Conservation (phyloP, 2,113 vertebrate species). For the Noturus placidus region DNA sequence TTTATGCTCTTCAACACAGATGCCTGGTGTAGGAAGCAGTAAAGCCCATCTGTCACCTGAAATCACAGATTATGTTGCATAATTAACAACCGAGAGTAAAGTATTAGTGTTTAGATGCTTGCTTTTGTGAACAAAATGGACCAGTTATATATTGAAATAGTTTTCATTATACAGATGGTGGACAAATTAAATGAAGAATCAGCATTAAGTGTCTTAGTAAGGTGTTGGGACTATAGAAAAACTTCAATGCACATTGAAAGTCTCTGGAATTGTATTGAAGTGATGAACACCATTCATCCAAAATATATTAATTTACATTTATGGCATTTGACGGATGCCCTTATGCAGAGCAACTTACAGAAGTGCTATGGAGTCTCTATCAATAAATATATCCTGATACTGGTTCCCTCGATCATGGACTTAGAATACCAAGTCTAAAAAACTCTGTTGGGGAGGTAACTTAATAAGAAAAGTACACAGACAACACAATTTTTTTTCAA, state of each 20-base stretch:
- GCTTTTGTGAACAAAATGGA: background rate
- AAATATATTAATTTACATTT: background rate
- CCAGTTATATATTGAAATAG: background rate
- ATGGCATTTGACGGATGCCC: no score
- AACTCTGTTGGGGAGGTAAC: no score
- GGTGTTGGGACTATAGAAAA: background rate
- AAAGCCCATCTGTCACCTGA: constrained; percentile 14
- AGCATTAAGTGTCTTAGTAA: background rate
- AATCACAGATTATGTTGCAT: constrained; percentile 8
- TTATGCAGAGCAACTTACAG: no score
- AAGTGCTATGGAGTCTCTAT: no score
- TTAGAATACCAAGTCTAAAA: no score
- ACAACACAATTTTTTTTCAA: no score
- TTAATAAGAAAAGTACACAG: no score
- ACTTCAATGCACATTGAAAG: background rate
- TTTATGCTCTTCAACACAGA: constrained; percentile 12
- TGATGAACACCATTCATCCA: no score
- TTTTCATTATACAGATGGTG: background rate
- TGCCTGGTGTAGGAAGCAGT: constrained; percentile 14
- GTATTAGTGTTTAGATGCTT: background rate
- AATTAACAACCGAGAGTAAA: background rate
- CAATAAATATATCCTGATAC: no score
- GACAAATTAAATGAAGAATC: background rate
- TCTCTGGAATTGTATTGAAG: background rate
- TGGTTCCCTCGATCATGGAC: no score